Evolutionary conservation across 1,140 invertebrate genomes (phyloP), one percentile per base, ranked within the genome.

Genomic region (Atta colombica): DNA sequence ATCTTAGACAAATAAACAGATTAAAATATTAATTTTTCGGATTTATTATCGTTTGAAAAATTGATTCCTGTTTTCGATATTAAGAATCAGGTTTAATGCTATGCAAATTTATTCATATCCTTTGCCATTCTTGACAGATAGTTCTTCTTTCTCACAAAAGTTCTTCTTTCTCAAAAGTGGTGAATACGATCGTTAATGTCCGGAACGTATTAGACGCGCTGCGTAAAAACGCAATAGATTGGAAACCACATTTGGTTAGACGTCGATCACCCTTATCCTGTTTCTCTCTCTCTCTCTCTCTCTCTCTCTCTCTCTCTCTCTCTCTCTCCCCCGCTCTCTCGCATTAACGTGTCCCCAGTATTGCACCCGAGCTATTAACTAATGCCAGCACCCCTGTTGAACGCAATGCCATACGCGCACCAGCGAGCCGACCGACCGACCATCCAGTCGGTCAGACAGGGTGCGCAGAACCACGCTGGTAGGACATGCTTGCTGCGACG

Each of bases 221-320:
- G 91, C 90, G 89, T 92, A 94, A 95, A 95, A 95, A 95, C 91
- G 93, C 93, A 94, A 95, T 95, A 95, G 95, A 95, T 95, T 95
- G 95, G 94, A 95, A 95, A 95, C 95, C 95, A 93, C 95, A 95
- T 94, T 94, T 89, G 92, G 92, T 94, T 92, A 92, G 92, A 91
- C 88, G 87, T 80, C 86, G 77, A 87, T 90, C 77, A 92, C 86
- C 88, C 90, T 71, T 58, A 39, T 84, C 31, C 69, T 6, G n/a
- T 8, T 31, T 77, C 28, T 28, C 28, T 28, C 28, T 21, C 25
- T 45, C 45, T 77, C 39, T 21, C 45, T 55, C 28, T 60, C 28
- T 28, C 28, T 28, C 28, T 28, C 28, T 21, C 25, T 45, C 45
- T 77, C 39, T 21, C 45, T 69, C 39, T 31, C 6, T 71, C 49